phyloP scores from a whole-genome alignment of 1,140 invertebrate genomes.

The Cylas formicarius region DNA sequence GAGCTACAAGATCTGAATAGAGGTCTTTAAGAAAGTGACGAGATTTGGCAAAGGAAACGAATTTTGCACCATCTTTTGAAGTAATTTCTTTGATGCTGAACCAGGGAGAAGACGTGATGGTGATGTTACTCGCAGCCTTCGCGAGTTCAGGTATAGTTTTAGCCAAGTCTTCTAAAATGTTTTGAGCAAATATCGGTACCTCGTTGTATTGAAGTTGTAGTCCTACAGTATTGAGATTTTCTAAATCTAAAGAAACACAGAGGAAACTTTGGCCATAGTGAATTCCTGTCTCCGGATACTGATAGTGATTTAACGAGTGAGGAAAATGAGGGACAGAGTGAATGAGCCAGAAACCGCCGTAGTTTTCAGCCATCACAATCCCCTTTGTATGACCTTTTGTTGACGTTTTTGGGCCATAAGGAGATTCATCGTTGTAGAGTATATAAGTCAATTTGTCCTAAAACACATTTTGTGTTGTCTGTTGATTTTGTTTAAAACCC shows the following conservation, averaged over 20 bases:
- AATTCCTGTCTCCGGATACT: conserved; percentile 64
- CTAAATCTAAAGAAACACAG: conserved; percentile 65
- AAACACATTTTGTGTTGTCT: conserved; percentile 1
- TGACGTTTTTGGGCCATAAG: conserved; percentile 47
- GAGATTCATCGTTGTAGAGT: conserved; percentile 80
- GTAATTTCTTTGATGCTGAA: conserved; percentile 51
- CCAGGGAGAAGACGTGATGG: conserved; percentile 56
- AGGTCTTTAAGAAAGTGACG: conserved; percentile 73
- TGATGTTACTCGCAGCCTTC: conserved; percentile 53
- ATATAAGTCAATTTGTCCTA: conserved; percentile 50
- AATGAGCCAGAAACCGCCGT: conserved; percentile 78
- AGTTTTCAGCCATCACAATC: conserved; percentile 61
- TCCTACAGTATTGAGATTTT: conserved; percentile 58
- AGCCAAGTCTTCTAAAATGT: conserved; percentile 49
- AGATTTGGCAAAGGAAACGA: conserved; percentile 74
- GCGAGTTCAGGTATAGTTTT: conserved; percentile 51
- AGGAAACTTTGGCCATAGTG: conserved; percentile 80
- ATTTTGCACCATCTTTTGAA: conserved; percentile 51
- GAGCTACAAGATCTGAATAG: conserved; percentile 75
- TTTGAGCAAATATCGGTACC: conserved; percentile 57
- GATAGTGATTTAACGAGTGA: conserved; percentile 49
- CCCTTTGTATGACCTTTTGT: conserved; percentile 80
- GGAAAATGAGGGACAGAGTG: conserved; percentile 88
- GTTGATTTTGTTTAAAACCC: not conserved
- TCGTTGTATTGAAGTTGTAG: conserved; percentile 69